Evolutionary conservation across 2,888 invertebrate genomes (phyloP).

Genomic region (Pollenia angustigena): DNA sequence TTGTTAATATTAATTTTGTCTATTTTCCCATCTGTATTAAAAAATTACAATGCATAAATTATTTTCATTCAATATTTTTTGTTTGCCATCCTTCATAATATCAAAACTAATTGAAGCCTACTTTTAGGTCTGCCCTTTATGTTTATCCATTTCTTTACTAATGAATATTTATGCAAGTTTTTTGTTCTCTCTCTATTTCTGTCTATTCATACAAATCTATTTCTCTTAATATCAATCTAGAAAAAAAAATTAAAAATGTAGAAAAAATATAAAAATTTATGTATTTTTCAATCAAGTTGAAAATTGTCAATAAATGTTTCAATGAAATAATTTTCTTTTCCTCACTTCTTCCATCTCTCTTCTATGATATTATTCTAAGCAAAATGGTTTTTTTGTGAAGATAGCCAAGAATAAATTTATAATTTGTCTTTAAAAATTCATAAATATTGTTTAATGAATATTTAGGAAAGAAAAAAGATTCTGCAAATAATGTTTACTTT

Average conservation of each 20-base stretch:
- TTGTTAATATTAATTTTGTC: not conserved
- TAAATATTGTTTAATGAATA: conserved; percentile 9
- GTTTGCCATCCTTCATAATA: not conserved
- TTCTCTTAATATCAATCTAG: too few relatives aligned
- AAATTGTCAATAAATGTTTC: conserved; percentile 68
- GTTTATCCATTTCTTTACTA: conserved; percentile 16
- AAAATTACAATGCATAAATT: conserved; percentile 32
- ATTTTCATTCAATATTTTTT: not conserved
- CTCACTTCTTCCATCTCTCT: not conserved
- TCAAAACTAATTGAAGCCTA: conserved; percentile 24
- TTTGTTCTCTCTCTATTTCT: not conserved
- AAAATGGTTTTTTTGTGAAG: not conserved
- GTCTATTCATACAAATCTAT: too few relatives aligned
- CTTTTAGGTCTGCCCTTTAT: conserved; percentile 29
- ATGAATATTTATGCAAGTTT: conserved; percentile 48
- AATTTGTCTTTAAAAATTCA: conserved; percentile 52
- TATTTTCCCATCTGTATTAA: not conserved
- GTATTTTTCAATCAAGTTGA: conserved; percentile 59
- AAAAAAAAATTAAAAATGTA: not conserved
- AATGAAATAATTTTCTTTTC: conserved; percentile 19
- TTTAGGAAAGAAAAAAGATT: not conserved
- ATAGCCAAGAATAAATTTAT: conserved; percentile 4
- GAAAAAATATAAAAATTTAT: conserved; percentile 20
- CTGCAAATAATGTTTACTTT: conserved; percentile 45
- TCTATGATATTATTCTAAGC: not conserved